phyloP scores from a whole-genome alignment of 2,797 vertebrate genomes.

The Rhabdophis nuchalis region DNA sequence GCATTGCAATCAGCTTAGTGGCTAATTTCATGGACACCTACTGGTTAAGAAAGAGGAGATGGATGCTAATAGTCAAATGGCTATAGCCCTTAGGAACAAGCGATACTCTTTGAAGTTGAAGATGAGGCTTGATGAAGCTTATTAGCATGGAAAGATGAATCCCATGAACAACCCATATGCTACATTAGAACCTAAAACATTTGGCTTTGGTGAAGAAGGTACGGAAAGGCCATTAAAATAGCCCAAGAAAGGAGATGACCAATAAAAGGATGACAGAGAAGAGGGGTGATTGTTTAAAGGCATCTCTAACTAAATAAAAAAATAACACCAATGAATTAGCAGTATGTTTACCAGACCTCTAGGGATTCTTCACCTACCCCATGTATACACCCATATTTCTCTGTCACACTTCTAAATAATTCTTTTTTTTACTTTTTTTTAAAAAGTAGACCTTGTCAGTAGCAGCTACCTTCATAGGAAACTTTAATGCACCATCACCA shows the following conservation, averaged over 20 bases:
- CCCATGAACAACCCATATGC: neutral
- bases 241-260: neutral
- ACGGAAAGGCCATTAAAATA: neutral
- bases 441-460: neutral
- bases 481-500: neutral
- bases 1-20: neutral
- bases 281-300: neutral
- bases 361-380: neutral
- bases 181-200: neutral
- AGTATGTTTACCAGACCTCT: neutral
- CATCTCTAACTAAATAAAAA: neutral
- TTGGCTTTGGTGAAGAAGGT: neutral
- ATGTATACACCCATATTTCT: neutral
- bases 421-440: neutral
- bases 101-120: neutral
- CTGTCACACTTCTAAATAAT: neutral
- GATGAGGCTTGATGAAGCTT: neutral
- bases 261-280: neutral
- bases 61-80: neutral
- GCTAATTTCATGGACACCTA: neutral
- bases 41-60: neutral
- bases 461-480: neutral
- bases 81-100: neutral
- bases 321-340: neutral
- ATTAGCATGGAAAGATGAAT: neutral